Base-by-base conservation (phyloP, 1,140 invertebrate species). In the Brachionus rotundiformis region DNA sequence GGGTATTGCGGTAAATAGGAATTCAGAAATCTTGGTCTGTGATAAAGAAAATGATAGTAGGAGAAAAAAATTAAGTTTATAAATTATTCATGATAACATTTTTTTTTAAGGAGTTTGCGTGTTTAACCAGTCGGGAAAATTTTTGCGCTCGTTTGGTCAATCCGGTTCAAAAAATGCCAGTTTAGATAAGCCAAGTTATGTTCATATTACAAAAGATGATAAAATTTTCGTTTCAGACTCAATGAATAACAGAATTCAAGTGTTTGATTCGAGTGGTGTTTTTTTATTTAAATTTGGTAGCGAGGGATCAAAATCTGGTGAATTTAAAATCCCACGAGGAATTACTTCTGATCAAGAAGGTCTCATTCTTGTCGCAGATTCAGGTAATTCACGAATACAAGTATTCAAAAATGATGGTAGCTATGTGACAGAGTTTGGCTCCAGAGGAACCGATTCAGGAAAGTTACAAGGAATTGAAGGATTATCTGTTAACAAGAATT, bases 21-120 rank as follows among this genome's bases (percentile, higher is more conserved):
- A 36, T 31, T 79, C 76, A 2, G 76, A 79, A 27, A 59, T 99
- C 84, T 91, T 96, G 83, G 96, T 99, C 5, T 96, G 95, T 3
- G 96, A 99, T 88, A 96, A 94, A 11, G 97, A 96, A n/a, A 99
- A 99, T 89, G 98, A 98, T 87, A 91, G 97, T 31, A 95, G 98
- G 84, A 95, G 98, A 98, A 63, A 5, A 13, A 19, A 7, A 49
- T n/a, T n/a, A n/a, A n/a, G n/a, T n/a, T n/a, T n/a, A n/a, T n/a
- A n/a, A n/a, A n/a, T n/a, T n/a, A n/a, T n/a, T n/a, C n/a, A n/a
- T n/a, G n/a, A n/a, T n/a, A n/a, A n/a, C n/a, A n/a, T 33, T 63
- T 29, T 33, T 1, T 29, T 11, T 2, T 13, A 23, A 75, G 71
- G 76, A 79, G 41, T 79, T 11, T 59, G 76, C 59, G 76, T 63